Evolutionary conservation across 1,140 invertebrate genomes (phyloP), one percentile per base, ranked within the genome.

Genomic region (Camponotus vicinus): DNA sequence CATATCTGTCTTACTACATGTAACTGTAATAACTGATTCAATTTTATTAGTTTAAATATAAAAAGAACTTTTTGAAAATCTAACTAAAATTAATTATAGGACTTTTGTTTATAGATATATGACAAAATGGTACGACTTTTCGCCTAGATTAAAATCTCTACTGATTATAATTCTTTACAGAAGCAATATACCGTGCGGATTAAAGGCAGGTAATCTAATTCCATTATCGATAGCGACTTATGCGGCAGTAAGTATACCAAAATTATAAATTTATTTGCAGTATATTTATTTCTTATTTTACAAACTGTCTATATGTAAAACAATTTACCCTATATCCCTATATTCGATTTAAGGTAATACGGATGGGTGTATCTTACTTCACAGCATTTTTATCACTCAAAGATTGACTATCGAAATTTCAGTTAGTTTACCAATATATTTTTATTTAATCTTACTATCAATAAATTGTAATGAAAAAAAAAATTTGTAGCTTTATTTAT

Each of bases 71-170:
- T 42, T 63, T 5, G 18, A 55, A 64, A 45, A 34, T 21, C 7
- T 2, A 77, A 52, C 11, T n/a, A 34, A 55, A 59, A 18, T 3
- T 3, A 5, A 37, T 21, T 55, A 40, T n/a, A 27, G 0, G 6
- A 57, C 13, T 52, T 67, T 21, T 55, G 5, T 8, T 80, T 61
- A 9, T 18, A 82, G 66, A 59, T 82, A 82, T 11, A 52, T 49
- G 27, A 37, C 49, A 21, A 55, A 82, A 34, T 82, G 78, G 66
- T 82, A 82, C 0, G 59, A 71, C 0, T 82, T 57, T 1, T 82
- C 78, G n/a, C 69, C 67, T 71, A 61, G 67, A 82, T 2, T 73
- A 42, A 73, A 82, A 61, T 73, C 37, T 73, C 42, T 82, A 27
- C 8, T 82, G 15, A 42, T 61, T 1, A 82, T 82, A 42, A 45